Evolutionary conservation across 2,113 vertebrate species (phyloP).

Genomic region (Crotalus horridus): DNA sequence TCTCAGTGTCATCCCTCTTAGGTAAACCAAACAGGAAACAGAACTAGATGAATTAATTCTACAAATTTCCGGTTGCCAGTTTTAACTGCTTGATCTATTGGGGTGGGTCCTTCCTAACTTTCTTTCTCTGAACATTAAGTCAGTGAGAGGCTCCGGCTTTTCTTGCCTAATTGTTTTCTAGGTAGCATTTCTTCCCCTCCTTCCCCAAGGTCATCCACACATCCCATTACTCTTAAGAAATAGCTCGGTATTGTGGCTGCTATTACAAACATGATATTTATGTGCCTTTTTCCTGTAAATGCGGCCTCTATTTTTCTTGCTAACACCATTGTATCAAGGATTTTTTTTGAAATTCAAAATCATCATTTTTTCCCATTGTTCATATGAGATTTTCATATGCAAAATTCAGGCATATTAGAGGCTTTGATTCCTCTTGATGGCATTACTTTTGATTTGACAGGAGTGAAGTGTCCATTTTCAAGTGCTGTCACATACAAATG

Average conservation of each 20-base stretch:
- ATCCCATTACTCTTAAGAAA: background rate
- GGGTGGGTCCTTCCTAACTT: background rate
- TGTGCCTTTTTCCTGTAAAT: background rate
- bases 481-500: background rate
- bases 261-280: background rate
- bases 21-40: too few relatives aligned
- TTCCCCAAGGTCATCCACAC: background rate
- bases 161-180: background rate
- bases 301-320: background rate
- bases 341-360: background rate
- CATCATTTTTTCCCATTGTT: background rate
- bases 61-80: background rate
- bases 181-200: background rate
- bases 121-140: background rate
- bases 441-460: background rate
- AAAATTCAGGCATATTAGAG: background rate
- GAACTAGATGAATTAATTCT: too few relatives aligned
- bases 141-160: background rate
- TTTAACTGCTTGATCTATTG: background rate
- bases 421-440: background rate
- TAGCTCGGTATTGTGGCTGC: background rate
- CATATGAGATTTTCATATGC: background rate
- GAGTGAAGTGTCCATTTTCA: background rate
- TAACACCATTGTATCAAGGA: background rate
- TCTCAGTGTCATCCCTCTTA: too few relatives aligned